These are phyloP conservation scores for Cydia splendana DNA, from an alignment of 1,140 invertebrate species.

Conservation along the genomic window DNA sequence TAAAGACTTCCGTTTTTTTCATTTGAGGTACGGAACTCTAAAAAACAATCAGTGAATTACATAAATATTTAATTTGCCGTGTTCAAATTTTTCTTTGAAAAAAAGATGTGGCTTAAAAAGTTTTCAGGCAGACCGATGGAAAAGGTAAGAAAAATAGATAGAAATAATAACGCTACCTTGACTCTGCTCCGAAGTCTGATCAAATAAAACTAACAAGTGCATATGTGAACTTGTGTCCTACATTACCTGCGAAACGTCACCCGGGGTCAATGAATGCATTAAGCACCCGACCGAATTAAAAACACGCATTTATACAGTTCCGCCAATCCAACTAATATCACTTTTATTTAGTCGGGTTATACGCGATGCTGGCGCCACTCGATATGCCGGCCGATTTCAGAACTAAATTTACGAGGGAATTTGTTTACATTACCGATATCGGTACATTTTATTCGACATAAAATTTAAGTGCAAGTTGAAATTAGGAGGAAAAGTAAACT, in stretches of 20 bases:
- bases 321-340: not conserved
- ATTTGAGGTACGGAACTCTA: too few species aligned
- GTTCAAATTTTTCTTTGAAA: too few species aligned
- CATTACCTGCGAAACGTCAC: constrained; percentile 37
- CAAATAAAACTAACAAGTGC: constrained; percentile 21
- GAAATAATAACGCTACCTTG: too few species aligned
- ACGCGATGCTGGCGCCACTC: constrained; percentile 39
- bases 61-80: too few species aligned
- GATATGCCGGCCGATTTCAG: not conserved
- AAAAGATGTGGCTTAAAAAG: too few species aligned
- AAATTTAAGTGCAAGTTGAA: not conserved
- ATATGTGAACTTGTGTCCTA: constrained; percentile 28
- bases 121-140: too few species aligned
- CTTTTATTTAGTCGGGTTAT: constrained; percentile 49
- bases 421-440: constrained; percentile 34
- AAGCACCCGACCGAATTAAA: constrained; percentile 41
- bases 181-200: not conserved
- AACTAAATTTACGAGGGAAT: constrained; percentile 34
- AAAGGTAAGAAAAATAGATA: too few species aligned
- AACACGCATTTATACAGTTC: constrained; percentile 26
- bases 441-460: constrained; percentile 6
- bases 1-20: too few species aligned
- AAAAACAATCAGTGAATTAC: too few species aligned
- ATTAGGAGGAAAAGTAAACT: not conserved
- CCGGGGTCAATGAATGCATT: constrained; percentile 55